Conservation (phyloP, 2,888 invertebrate species). For the Luperina nickerlii region DNA sequence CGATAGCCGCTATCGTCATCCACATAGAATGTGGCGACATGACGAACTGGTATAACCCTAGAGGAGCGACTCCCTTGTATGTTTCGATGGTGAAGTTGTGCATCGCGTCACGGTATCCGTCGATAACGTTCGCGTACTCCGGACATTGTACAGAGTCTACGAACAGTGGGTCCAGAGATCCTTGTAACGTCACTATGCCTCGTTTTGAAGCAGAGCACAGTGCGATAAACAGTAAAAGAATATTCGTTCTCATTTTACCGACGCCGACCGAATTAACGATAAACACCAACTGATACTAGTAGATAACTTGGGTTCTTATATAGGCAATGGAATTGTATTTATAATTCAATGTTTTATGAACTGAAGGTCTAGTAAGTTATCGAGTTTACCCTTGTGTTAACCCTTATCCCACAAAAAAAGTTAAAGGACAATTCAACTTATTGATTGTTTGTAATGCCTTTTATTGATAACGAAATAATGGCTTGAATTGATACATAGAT, state of each 20-base stretch:
- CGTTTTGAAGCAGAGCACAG: slow-evolving; percentile 33
- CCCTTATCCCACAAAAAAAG: not conserved
- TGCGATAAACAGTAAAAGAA: slow-evolving; percentile 9
- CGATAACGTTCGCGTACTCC: slow-evolving; percentile 27
- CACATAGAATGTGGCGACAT: slow-evolving; percentile 57
- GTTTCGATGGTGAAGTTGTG: slow-evolving; percentile 52
- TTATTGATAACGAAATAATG: not conserved
- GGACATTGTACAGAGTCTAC: slow-evolving; percentile 33
- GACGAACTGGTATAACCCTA: slow-evolving; percentile 46
- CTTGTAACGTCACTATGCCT: slow-evolving; percentile 30
- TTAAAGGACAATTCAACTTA: not conserved
- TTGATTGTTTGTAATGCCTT: not conserved
- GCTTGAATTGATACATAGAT: not conserved
- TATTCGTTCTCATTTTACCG: slow-evolving; percentile 25
- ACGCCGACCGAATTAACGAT: slow-evolving; percentile 15
- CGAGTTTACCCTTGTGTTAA: no score
- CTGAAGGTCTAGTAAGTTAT: not conserved
- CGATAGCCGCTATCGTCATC: slow-evolving; percentile 56
- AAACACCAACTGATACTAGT: slow-evolving; percentile 19
- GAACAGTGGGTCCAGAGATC: slow-evolving; percentile 29
- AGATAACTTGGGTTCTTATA: slow-evolving; percentile 24
- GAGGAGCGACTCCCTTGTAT: slow-evolving; percentile 38
- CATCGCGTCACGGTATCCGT: slow-evolving; percentile 40
- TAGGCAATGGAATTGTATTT: slow-evolving; percentile 14
- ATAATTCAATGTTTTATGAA: slow-evolving; percentile 1